Percentiles rank a stretch among this genome's conserved stretches.
These are phyloP conservation scores for Camelus dromedarius DNA, from an alignment of 2,113 vertebrate genomes.

Conservation along the genomic window DNA sequence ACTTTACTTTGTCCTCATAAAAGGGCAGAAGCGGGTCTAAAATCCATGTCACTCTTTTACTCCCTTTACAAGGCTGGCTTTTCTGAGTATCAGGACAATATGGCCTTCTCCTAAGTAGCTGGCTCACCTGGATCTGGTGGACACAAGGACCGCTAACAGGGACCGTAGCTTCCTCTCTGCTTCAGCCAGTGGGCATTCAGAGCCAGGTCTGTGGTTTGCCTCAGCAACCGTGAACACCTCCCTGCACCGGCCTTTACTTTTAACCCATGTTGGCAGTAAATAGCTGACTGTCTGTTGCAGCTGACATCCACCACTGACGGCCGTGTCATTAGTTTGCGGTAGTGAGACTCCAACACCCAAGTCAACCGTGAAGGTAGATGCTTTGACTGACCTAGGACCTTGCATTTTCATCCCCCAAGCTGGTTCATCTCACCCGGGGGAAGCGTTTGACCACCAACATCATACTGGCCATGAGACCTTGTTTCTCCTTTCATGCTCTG, in stretches of 20 bases:
- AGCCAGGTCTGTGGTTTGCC: neutral
- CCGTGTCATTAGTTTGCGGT: neutral
- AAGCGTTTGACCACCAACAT: neutral
- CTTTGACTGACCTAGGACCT: neutral
- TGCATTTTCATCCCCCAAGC: fast-evolving
- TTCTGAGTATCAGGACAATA: neutral
- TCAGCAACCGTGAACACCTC: too few relatives aligned
- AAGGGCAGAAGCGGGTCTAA: neutral
- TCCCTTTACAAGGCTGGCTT: neutral
- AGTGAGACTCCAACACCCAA: neutral
- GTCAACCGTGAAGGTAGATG: neutral
- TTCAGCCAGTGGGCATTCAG: neutral
- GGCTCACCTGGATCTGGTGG: neutral
- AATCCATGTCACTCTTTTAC: neutral
- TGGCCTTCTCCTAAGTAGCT: neutral
- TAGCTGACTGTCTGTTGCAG: neutral
- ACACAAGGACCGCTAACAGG: too few relatives aligned
- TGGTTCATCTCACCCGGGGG: neutral
- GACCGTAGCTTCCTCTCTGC: neutral
- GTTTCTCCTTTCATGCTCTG: neutral
- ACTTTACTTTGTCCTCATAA: too few relatives aligned
- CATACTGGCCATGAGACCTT: neutral
- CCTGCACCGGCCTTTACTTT: neutral
- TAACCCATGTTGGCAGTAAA: neutral
- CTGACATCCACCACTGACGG: fast-evolving